Base-by-base conservation (phyloP, 2,797 vertebrate genomes). In the Ceryle rudis region DNA sequence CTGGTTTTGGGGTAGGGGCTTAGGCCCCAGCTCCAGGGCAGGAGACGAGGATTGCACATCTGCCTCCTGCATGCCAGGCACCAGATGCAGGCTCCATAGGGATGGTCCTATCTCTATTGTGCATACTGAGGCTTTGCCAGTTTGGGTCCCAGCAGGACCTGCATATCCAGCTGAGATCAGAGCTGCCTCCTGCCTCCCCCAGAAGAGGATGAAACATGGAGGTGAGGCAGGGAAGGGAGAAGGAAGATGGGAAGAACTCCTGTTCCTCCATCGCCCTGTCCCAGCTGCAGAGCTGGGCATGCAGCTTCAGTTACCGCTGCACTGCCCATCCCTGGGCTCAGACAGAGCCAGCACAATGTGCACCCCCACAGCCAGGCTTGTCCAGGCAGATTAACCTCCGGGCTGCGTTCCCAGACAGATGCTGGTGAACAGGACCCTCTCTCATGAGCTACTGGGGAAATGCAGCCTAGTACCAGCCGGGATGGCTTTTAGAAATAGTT, bases 31-130 rank as follows among this genome's bases (percentile, higher is more conserved):
- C 14, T n/a, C 33, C 61, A 14, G 52, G 26, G 17, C 20, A 37
- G 55, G 37, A 47, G 14, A 0, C 1, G 20, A 18, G 26, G 6
- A 28, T 3, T 15, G 37, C 11, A 9, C 58, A 22, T 47, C 47
- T 37, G 51, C 54, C 61, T 62, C 46, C 64, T 31, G 60, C 78
- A 26, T 1, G 0, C 5, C 0, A 0, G 14, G 18, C 39, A 39
- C 55, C 0, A 1, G 61, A 55, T 64, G 47, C 54, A 55, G 25
- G 58, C 33, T 84, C 10, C 0, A 0, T 12, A 51, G 42, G 29
- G 11, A 8, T 35, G 29, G 11, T 52, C 41, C 51, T 62, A 17
- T 42, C 62, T 88, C 35, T 5, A 0, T 3, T 11, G 0, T 1
- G 37, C 42, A 22, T 12, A 61, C 6, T 25, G 14, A 11, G 55